Percentiles rank a stretch among this genome's conserved stretches.
phyloP scores from a whole-genome alignment of 2,888 invertebrate genomes.

The Drosophila recens region DNA sequence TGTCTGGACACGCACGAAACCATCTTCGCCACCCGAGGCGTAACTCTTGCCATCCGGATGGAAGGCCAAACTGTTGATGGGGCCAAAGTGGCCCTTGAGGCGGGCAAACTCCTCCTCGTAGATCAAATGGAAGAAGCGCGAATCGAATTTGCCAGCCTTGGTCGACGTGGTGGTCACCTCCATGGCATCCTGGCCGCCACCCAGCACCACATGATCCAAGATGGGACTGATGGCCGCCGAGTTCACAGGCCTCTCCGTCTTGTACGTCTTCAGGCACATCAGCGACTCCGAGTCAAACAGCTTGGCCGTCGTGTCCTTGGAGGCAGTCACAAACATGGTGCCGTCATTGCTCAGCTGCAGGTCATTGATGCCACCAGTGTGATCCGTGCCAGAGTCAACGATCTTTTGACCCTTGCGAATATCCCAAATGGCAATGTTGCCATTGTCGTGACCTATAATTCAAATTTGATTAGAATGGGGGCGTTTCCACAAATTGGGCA shows the following conservation, averaged over 20 bases:
- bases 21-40: conserved; percentile 99
- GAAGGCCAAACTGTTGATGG: conserved; percentile 99
- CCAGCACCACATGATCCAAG: conserved; percentile 97
- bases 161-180: conserved; percentile 98
- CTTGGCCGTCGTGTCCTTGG: conserved; percentile 98
- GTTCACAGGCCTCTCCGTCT: conserved; percentile 98
- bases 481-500: fast-evolving
- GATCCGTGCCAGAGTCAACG: conserved; percentile 91
- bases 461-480: not conserved
- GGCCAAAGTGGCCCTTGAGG: conserved; percentile 99
- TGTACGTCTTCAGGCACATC: conserved; percentile 96
- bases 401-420: conserved; percentile 93
- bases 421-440: conserved; percentile 97
- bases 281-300: conserved; percentile 96
- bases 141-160: conserved; percentile 98
- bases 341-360: conserved; percentile 97
- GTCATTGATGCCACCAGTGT: conserved; percentile 95
- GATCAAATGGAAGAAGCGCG: conserved; percentile 96
- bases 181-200: conserved; percentile 99
- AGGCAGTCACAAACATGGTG: conserved; percentile 98
- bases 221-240: conserved; percentile 99
- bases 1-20: conserved; percentile 97
- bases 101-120: conserved; percentile 99
- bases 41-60: conserved; percentile 99
- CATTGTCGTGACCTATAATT: conserved; percentile 92